These are phyloP conservation scores for Datnioides undecimradiatus DNA, from an alignment of 2,113 vertebrate species.

Conservation along the genomic window DNA sequence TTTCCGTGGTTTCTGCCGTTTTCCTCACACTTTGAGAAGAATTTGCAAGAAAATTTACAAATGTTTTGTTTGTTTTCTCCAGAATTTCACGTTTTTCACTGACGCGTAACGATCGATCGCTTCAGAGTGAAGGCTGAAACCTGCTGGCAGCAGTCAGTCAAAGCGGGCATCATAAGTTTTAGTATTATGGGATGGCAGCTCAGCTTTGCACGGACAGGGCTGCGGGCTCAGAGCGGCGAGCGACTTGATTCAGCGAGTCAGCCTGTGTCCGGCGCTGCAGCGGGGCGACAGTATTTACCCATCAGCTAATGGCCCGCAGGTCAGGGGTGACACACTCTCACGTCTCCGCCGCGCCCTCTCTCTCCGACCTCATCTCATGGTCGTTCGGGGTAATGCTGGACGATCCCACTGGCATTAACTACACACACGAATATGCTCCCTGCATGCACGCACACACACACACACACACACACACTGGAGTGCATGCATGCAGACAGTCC, in stretches of 20 bases:
- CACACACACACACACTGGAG: conserved; percentile 6
- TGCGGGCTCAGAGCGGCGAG: not conserved
- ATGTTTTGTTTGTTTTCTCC: not conserved
- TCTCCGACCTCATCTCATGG: conserved; percentile 61
- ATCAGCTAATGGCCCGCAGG: conserved; percentile 64
- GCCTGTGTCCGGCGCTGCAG: conserved; percentile 20
- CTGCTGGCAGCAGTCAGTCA: not conserved
- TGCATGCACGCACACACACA: conserved; percentile 9
- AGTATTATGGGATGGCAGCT: not conserved
- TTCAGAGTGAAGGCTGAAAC: not conserved
- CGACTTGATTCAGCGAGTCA: conserved; percentile 30
- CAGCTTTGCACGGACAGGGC: not conserved
- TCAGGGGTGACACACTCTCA: conserved; percentile 58
- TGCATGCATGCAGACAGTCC: conserved; percentile 1
- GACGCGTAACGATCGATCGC: too few relatives aligned
- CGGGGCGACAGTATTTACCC: conserved; percentile 61
- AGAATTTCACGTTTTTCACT: not conserved
- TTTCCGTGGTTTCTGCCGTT: not conserved
- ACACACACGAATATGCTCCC: conserved; percentile 22
- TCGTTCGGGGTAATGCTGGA: conserved; percentile 43
- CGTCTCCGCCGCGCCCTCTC: conserved; percentile 50
- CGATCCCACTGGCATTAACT: conserved; percentile 55
- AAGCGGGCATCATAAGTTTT: not conserved
- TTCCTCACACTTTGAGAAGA: not conserved
- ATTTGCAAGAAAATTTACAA: not conserved